Conservation (phyloP, 2,113 vertebrate genomes). For the Alethe diademata region DNA sequence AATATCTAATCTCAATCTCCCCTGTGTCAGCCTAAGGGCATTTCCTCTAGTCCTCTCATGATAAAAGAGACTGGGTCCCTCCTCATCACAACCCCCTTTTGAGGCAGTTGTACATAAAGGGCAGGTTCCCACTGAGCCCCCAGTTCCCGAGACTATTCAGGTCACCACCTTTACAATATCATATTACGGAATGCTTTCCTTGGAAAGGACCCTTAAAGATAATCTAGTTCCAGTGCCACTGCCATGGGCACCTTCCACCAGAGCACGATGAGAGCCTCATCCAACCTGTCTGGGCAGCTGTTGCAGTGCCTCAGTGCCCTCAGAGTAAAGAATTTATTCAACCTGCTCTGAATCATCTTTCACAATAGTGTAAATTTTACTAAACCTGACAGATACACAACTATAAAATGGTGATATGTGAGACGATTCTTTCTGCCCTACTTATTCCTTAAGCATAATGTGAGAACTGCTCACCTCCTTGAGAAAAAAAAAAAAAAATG, state of each 20-base stretch:
- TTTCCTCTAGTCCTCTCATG: background rate
- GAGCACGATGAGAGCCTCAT: background rate
- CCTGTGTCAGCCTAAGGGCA: background rate
- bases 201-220: background rate
- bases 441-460: background rate
- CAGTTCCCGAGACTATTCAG: accelerated
- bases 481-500: background rate
- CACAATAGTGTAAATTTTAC: background rate
- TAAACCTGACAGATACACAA: background rate
- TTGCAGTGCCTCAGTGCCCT: background rate
- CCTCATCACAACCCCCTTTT: background rate
- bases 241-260: background rate
- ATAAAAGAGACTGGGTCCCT: accelerated
- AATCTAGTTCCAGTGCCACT: background rate
- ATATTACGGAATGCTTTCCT: background rate
- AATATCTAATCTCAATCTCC: background rate
- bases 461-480: background rate
- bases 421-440: background rate
- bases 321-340: background rate
- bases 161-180: background rate
- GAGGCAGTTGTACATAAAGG: background rate
- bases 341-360: background rate
- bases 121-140: background rate
- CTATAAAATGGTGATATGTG: background rate
- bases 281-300: background rate